phyloP scores from a whole-genome alignment of 2,797 vertebrate species.

The Allobates femoralis region DNA sequence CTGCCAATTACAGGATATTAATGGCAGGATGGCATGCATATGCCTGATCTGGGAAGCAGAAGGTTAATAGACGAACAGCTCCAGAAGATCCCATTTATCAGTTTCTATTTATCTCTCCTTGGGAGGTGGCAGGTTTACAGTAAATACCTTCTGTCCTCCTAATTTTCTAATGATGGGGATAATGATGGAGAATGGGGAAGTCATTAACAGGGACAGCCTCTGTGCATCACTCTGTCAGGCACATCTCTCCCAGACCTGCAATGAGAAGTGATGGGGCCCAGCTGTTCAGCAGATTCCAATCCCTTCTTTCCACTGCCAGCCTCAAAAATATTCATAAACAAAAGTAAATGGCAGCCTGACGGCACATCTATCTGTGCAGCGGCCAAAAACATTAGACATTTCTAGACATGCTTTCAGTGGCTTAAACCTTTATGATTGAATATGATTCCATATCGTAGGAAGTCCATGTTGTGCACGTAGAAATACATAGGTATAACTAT shows the following conservation, averaged over 20 bases:
- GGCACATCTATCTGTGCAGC: constrained; percentile 36
- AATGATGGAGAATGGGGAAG: constrained; percentile 99
- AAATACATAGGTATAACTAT: neutral
- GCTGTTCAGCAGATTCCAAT: constrained; percentile 83
- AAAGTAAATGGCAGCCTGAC: constrained; percentile 42
- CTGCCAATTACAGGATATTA: constrained; percentile 92
- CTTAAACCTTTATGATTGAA: neutral
- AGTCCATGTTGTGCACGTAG: neutral
- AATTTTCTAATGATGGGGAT: constrained; percentile 99
- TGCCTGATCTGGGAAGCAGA: constrained; percentile 91
- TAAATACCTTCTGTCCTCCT: constrained; percentile 99
- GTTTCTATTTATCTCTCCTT: constrained; percentile 99
- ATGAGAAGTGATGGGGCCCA: constrained; percentile 97
- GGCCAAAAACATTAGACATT: neutral
- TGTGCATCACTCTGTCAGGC: constrained; percentile 98
- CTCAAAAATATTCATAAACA: constrained; percentile 63
- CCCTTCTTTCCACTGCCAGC: constrained; percentile 67
- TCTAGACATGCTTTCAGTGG: neutral
- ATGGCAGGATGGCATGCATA: constrained; percentile 92
- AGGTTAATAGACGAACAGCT: constrained; percentile 97
- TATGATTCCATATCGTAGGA: neutral
- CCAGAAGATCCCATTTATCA: constrained; percentile 98
- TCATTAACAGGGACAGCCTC: constrained; percentile 98
- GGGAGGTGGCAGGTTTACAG: constrained; percentile 99
- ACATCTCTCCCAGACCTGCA: constrained; percentile 87